Evolutionary conservation across 2,888 invertebrate genomes (phyloP), one percentile per base, ranked within the genome.

Genomic region (Julus scandinavius): DNA sequence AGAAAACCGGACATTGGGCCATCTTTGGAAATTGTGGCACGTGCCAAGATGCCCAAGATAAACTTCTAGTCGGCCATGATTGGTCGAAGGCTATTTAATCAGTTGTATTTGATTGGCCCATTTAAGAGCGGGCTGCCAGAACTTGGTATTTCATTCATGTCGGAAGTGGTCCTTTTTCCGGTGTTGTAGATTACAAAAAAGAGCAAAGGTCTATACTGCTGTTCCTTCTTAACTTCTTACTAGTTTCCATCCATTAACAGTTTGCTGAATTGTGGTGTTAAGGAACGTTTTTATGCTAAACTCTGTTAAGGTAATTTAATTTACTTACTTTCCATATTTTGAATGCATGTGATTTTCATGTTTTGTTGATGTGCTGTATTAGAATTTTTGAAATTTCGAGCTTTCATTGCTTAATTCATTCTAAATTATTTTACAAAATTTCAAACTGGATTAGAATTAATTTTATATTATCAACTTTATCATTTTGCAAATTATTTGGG

Each of bases 51-150:
- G 63, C 6, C n/a, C 2, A 20, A 63, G 63, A 63, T 63, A 63
- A 20, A n/a, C 63, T 6, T 6, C 5, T 4, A 6, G 11, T 63
- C 20, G 63, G 15, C 5, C 63, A 9, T 20, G 20, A 63, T 63
- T 63, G 63, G 63, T 63, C 20, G 20, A n/a, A 63, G 63, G 63
- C 63, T 63, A n/a, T 63, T 63, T 63, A 63, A 63, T 63, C 63
- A 63, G 63, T 63, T 20, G 4, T 63, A 11, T n/a, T 20, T 20
- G 20, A 63, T 20, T 63, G 63, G 63, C 20, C 63, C 20, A 63
- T 63, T 4, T 5, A 5, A n/a, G 63, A 20, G 63, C 63, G 63
- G 63, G 63, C 63, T 63, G 63, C 63, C 20, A 20, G 20, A 6
- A 20, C 63, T 63, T 20, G 5, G 20, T 63, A 63, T 20, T 63